Conservation (phyloP, 2,113 vertebrate genomes). For the Xerus inauris region DNA sequence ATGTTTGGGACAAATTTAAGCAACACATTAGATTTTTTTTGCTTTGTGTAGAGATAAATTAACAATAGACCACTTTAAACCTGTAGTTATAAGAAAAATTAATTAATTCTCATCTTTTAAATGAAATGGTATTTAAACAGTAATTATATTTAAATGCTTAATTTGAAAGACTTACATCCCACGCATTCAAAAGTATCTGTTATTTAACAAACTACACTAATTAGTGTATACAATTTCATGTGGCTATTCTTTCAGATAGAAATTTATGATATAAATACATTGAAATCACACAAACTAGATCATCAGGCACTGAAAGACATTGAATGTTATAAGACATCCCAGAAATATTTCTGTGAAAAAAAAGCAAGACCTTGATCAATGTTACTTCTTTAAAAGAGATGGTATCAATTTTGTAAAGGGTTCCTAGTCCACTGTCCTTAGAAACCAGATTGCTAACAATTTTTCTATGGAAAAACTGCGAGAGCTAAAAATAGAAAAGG, state of each 20-base stretch:
- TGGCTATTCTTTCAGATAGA: slow-evolving; percentile 66
- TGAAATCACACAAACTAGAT: not conserved
- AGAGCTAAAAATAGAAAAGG: slow-evolving; percentile 17
- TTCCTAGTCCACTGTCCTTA: slow-evolving; percentile 51
- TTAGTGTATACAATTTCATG: slow-evolving; percentile 59
- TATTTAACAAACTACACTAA: slow-evolving; percentile 72
- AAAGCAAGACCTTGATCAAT: slow-evolving; percentile 15
- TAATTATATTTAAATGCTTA: slow-evolving; percentile 71
- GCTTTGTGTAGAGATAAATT: slow-evolving; percentile 50
- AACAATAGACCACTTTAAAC: slow-evolving; percentile 59
- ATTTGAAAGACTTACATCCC: slow-evolving; percentile 62
- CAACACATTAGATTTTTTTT: not conserved
- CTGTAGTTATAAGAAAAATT: slow-evolving; percentile 63
- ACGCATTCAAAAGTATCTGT: slow-evolving; percentile 60
- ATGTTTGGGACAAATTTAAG: not conserved
- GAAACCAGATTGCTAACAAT: slow-evolving; percentile 26
- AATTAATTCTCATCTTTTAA: slow-evolving; percentile 66
- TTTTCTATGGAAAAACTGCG: slow-evolving; percentile 23
- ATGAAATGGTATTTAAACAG: slow-evolving; percentile 63
- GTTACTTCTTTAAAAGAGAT: slow-evolving; percentile 33
- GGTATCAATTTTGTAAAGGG: slow-evolving; percentile 30
- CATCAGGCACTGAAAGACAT: slow-evolving; percentile 27
- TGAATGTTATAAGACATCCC: not conserved
- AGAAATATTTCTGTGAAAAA: slow-evolving; percentile 51
- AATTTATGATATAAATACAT: slow-evolving; percentile 47